These are phyloP conservation scores for Pseudobourletiella spinata DNA, from an alignment of 1,140 invertebrate species.

Conservation along the genomic window DNA sequence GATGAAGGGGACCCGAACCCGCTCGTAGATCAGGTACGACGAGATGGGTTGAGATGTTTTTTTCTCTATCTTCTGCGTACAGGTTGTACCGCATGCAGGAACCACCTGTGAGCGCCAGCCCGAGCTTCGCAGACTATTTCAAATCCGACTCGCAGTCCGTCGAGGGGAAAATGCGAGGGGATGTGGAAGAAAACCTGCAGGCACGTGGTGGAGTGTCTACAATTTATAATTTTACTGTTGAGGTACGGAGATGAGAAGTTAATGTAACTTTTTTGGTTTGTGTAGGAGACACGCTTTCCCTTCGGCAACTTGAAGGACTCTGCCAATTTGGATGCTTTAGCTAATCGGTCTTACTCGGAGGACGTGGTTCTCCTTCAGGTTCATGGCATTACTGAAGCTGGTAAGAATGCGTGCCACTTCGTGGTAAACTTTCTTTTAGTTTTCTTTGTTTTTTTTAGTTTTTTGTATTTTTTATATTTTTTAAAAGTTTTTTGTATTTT, in stretches of 20 bases:
- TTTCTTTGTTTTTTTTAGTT: too few relatives aligned
- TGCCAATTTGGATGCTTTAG: background rate
- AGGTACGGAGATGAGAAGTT: too few relatives aligned
- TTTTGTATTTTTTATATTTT: too few relatives aligned
- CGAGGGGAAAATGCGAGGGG: background rate
- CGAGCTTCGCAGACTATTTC: background rate
- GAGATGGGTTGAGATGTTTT: too few relatives aligned
- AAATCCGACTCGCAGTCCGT: background rate
- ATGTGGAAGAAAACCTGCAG: background rate
- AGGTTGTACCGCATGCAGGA: constrained; percentile 21
- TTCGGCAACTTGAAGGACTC: background rate
- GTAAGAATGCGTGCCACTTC: constrained; percentile 38
- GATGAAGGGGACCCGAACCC: too few relatives aligned
- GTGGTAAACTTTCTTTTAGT: background rate
- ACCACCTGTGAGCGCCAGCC: constrained; percentile 1
- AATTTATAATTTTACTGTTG: background rate
- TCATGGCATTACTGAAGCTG: constrained; percentile 63
- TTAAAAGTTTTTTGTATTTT: too few relatives aligned
- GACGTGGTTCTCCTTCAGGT: constrained; percentile 61
- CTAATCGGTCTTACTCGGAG: constrained; percentile 35
- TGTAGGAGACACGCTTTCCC: background rate
- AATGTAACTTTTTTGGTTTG: background rate
- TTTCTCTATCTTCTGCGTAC: background rate
- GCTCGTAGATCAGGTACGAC: too few relatives aligned
- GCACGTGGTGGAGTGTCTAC: background rate